Base-by-base conservation (phyloP, 1,140 invertebrate species). In the Asobara japonica region DNA sequence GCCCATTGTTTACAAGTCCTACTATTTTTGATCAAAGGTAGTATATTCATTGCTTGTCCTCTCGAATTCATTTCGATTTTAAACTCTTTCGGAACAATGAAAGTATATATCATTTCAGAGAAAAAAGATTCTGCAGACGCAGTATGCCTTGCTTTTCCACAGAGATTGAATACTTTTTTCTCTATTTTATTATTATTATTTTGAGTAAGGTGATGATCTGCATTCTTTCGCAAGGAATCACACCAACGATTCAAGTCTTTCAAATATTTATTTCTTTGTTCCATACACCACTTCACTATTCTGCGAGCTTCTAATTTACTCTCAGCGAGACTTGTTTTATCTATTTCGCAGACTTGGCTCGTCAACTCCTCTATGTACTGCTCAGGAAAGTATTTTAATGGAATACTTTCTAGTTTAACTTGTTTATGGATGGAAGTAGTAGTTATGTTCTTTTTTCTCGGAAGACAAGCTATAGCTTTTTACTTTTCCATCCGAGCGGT, bases 241-340 rank as follows among this genome's bases (percentile, higher is more conserved):
- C 51, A 31, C 10, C 13, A 16, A 56, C 31, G 45, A 27, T 41
- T 36, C 48, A 68, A 56, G 0, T 22, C 16, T 56, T 30, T 51
- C 1, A 56, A 31, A 31, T 68, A 16, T 8, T 5, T 68, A 7
- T 56, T n/a, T 31, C 41, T 22, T 18, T 56, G 64, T 13, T 36
- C 3, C 33, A 66, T 22, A 66, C 4, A 41, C 64, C 33, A 41
- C 13, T 45, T 66, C 6, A 68, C 29, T 20, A 68, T 68, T 27
- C 38, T 30, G 16, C 56, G 25, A 6, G 38, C 65, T 51, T 51
- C 27, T 31, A 51, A 51, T 8, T 18, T 33, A 16, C 48, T 56
- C 31, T 51, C 65, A 20, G 64, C 36, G 13, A 10, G 6, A 31
- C 27, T 11, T 18, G 18, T 29, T n/a, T 56, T n/a, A 29, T 68